phyloP scores from a whole-genome alignment of 2,113 vertebrate genomes.

The Athene cunicularia region DNA sequence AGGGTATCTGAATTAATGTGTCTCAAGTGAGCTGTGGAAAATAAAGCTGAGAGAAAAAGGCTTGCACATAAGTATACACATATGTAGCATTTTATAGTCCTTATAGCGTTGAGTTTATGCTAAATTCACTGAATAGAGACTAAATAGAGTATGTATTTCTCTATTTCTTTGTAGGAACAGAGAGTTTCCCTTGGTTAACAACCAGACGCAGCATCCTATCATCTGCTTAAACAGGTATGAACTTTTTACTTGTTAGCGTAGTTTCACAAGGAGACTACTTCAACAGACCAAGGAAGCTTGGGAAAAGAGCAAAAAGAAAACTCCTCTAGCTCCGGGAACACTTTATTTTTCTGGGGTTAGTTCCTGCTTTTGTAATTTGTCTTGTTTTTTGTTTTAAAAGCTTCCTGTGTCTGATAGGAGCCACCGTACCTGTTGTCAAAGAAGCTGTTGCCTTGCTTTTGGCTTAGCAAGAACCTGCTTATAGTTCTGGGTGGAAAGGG shows the following conservation, averaged over 20 bases:
- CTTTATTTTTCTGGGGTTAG: not conserved
- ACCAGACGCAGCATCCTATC: not conserved
- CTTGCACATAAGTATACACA: fast-evolving
- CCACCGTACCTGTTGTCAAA: not conserved
- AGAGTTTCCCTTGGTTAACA: slow-evolving; percentile 39
- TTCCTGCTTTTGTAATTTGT: not conserved
- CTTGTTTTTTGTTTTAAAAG: not conserved
- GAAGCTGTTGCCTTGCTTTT: not conserved
- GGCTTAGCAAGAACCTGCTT: not conserved
- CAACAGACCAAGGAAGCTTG: not conserved
- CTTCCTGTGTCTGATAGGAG: not conserved
- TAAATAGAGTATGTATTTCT: not conserved
- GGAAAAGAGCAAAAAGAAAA: not conserved
- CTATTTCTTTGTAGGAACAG: slow-evolving; percentile 61
- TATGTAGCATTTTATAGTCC: not conserved
- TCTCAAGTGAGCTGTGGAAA: not conserved
- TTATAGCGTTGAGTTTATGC: not conserved
- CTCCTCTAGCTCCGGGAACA: not conserved
- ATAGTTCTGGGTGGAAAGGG: not conserved
- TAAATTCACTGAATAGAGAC: not conserved
- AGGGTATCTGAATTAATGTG: not conserved
- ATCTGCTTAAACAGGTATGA: slow-evolving; percentile 66
- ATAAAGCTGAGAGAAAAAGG: not conserved
- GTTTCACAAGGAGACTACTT: not conserved
- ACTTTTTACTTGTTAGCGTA: not conserved